Evolutionary conservation across 2,797 vertebrate genomes (phyloP).

Genomic region (Nasua narica): DNA sequence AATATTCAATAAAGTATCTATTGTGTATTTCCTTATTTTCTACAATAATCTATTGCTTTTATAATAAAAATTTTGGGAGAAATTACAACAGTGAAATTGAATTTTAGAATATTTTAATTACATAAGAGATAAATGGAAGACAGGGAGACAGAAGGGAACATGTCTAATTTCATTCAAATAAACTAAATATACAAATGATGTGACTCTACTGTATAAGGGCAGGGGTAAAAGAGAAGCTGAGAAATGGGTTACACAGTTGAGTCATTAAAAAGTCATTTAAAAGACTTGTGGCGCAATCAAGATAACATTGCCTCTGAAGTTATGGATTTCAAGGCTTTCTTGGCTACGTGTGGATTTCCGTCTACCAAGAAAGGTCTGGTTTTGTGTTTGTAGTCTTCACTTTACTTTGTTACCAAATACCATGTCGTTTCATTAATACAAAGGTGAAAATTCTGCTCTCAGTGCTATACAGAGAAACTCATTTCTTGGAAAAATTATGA

Average conservation of each 20-base stretch:
- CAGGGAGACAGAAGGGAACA: background rate
- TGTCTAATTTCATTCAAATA: constrained; percentile 33
- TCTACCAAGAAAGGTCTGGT: constrained; percentile 12
- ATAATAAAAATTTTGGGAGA: constrained; percentile 29
- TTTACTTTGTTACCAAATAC: constrained; percentile 35
- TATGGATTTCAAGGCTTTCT: constrained; percentile 3
- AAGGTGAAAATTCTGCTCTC: constrained; percentile 35
- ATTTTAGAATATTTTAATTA: constrained; percentile 54
- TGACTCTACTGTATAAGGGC: background rate
- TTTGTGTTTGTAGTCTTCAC: background rate
- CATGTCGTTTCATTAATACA: constrained; percentile 33
- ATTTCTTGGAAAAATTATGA: constrained; percentile 9
- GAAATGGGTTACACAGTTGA: constrained; percentile 24
- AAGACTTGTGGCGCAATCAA: background rate
- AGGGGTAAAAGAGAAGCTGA: background rate
- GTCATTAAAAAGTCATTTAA: constrained; percentile 43
- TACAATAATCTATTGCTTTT: constrained; percentile 21
- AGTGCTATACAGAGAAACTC: background rate
- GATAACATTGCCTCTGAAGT: background rate
- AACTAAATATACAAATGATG: constrained; percentile 20
- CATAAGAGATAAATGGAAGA: background rate
- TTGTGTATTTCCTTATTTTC: background rate
- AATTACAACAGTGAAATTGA: constrained; percentile 10
- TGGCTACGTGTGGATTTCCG: background rate
- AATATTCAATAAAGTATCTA: background rate